phyloP scores from a whole-genome alignment of 2,797 vertebrate genomes.

The Loris lydekkerianus region DNA sequence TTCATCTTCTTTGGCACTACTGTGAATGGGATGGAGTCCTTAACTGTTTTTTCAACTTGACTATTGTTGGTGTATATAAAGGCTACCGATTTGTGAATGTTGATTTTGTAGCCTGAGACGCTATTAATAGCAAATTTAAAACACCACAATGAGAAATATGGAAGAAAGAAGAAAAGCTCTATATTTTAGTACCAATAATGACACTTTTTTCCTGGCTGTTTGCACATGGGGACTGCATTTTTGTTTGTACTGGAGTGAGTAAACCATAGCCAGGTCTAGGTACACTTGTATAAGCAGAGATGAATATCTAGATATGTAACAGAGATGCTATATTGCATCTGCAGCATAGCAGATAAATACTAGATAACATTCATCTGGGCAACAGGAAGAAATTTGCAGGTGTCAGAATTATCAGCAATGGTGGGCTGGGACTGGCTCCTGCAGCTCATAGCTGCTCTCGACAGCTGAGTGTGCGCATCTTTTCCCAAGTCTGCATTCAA shows the following conservation, averaged over 20 bases:
- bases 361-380: background rate
- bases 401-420: background rate
- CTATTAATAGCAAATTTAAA: background rate
- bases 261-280: background rate
- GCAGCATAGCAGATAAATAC: background rate
- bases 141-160: background rate
- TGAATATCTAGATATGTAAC: background rate
- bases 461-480: background rate
- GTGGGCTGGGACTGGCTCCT: background rate
- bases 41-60: too few species aligned
- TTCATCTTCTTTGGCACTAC: too few species aligned
- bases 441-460: background rate
- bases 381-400: background rate
- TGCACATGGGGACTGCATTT: conserved; percentile 4
- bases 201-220: background rate
- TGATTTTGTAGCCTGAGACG: too few species aligned
- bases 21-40: too few species aligned
- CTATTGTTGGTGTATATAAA: too few species aligned
- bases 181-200: background rate
- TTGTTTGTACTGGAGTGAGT: background rate
- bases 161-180: background rate
- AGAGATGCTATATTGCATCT: background rate
- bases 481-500: background rate
- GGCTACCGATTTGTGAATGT: too few species aligned
- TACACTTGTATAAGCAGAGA: background rate